A percentile compares a stretch with the other conserved stretches of the same genome.
Evolutionary conservation across 2,888 invertebrate genomes (phyloP).

Genomic region (Cecidostiba fungosa): DNA sequence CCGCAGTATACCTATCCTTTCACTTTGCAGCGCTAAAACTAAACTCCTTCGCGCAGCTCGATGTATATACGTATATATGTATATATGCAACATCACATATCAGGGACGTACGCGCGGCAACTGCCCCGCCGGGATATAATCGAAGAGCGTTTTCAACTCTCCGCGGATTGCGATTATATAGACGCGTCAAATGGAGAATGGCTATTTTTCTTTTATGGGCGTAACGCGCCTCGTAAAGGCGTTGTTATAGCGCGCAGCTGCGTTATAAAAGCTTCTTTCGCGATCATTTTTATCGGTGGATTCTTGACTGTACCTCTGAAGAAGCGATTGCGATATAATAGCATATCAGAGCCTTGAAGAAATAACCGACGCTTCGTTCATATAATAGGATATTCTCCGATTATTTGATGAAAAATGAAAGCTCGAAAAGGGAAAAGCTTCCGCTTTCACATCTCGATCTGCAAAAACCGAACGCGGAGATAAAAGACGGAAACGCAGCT

Average conservation of each 20-base stretch:
- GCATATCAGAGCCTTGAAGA: too few relatives aligned
- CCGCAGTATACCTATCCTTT: constrained; percentile 35
- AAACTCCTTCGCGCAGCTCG: constrained; percentile 3
- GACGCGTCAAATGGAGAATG: background rate
- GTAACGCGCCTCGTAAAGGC: constrained; percentile 8
- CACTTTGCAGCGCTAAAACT: constrained; percentile 26
- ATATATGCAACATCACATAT: background rate
- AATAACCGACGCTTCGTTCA: too few relatives aligned
- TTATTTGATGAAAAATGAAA: too few relatives aligned
- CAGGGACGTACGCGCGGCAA: background rate
- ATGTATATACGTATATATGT: background rate
- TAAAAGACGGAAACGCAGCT: background rate
- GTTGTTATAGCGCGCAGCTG: background rate
- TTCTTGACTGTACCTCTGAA: background rate
- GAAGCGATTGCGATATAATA: background rate
- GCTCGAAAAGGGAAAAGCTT: background rate
- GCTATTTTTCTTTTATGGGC: constrained; percentile 3
- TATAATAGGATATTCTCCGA: too few relatives aligned
- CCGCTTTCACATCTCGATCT: background rate
- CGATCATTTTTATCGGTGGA: background rate
- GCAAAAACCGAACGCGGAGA: background rate
- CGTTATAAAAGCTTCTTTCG: background rate
- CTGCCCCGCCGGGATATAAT: background rate
- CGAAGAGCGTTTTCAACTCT: background rate
- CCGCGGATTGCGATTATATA: background rate